Evolutionary conservation across 2,888 invertebrate genomes (phyloP), one percentile per base, ranked within the genome.

Genomic region (Drosophila rellima): DNA sequence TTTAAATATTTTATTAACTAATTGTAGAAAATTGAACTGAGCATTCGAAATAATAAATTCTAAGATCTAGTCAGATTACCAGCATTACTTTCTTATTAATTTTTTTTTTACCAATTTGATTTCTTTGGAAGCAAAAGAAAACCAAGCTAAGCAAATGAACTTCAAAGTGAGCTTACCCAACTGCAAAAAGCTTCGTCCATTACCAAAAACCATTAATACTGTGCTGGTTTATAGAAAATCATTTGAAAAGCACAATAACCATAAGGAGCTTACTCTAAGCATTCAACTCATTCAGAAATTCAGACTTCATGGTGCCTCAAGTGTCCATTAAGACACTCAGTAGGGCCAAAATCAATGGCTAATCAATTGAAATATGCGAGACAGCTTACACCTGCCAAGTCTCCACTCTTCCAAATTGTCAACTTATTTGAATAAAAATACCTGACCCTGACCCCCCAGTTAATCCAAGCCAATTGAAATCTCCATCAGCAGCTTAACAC

Each of bases 401-500:
- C 35, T 44, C 39, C 33, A 15, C 33, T 23, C 29, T 29, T 6
- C 10, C 5, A 64, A 67, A 74, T 71, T 83, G 78, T 78, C 78
- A 80, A 77, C 62, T 70, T 74, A 66, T 70, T 84, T 84, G 75
- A 75, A 71, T 78, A 54, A n/a, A 45, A 39, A 45, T 50, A 70
- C 61, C 57, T 60, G 65, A 65, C 48, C 61, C 42, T 42, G 31
- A 54, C 37, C 26, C 26, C 31, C 18, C 17, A 26, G 55, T 13
- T 13, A 50, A 35, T 45, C 23, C 23, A 15, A 40, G 63, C 20
- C 39, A 54, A 70, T 50, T 44, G 45, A 61, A 75, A 82, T 75
- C 72, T 79, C 80, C 70, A 81, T 85, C 80, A 68, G 65, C 67
- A 80, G 84, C 81, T 83, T 86, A 86, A 83, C 81, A 82, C 81